Conservation (phyloP, 2,888 invertebrate genomes). For the Microctonus brassicae region DNA sequence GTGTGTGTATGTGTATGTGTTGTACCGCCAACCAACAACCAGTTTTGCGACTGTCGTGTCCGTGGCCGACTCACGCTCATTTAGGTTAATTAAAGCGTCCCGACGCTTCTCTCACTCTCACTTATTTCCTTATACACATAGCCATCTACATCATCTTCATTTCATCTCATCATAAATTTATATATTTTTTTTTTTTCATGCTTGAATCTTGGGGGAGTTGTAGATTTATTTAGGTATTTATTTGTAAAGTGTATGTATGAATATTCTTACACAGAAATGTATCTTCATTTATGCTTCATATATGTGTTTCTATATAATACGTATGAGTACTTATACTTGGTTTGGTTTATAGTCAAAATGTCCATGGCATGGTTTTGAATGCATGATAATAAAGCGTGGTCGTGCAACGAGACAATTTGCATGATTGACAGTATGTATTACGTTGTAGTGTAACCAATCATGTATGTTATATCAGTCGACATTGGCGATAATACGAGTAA, state of each 20-base stretch:
- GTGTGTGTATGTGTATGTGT: neutral
- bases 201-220: too few relatives aligned
- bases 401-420: slow-evolving; percentile 40
- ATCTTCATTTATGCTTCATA: neutral
- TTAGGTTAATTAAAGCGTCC: slow-evolving; percentile 29
- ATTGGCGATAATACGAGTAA: slow-evolving; percentile 26
- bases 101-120: slow-evolving; percentile 15
- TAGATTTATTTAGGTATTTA: too few relatives aligned
- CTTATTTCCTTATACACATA: slow-evolving; percentile 5
- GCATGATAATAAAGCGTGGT: neutral
- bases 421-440: slow-evolving; percentile 43
- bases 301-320: neutral
- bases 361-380: slow-evolving; percentile 16
- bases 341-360: neutral
- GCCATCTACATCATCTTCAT: too few relatives aligned
- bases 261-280: too few relatives aligned
- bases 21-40: slow-evolving; percentile 13
- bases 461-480: slow-evolving; percentile 1
- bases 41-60: slow-evolving; percentile 13
- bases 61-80: slow-evolving; percentile 23
- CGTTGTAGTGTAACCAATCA: slow-evolving; percentile 8
- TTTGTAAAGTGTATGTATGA: too few relatives aligned
- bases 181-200: neutral
- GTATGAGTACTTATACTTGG: neutral
- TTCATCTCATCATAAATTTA: neutral